Conservation (phyloP, 2,888 invertebrate species). For the Drosophila imparisetae region DNA sequence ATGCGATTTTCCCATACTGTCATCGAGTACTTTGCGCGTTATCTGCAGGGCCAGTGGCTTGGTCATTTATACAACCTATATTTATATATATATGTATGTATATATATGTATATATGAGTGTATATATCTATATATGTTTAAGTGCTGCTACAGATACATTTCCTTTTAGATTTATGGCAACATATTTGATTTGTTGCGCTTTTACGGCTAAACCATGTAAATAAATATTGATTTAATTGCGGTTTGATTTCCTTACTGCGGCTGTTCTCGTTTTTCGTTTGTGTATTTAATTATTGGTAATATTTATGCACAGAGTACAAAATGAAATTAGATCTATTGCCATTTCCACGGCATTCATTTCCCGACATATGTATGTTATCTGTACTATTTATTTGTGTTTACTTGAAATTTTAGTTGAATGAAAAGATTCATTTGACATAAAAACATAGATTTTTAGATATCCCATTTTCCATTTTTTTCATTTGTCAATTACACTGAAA, state of each 20-base stretch:
- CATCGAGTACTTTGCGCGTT: constrained; percentile 12
- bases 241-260: constrained; percentile 3
- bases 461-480: background rate
- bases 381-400: background rate
- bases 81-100: background rate
- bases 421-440: background rate
- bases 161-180: constrained; percentile 52
- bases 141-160: constrained; percentile 18
- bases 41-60: constrained; percentile 18
- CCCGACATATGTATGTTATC: background rate
- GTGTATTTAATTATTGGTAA: background rate
- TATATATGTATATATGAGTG: background rate
- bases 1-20: constrained; percentile 19
- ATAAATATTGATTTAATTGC: constrained; percentile 11
- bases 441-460: background rate
- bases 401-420: background rate
- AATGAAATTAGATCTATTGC: background rate
- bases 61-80: constrained; percentile 23
- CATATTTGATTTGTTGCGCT: constrained; percentile 41
- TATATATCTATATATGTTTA: background rate
- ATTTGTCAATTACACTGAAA: background rate
- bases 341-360: background rate
- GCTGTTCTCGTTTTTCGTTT: background rate
- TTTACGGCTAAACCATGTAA: constrained; percentile 16
- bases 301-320: background rate